Evolutionary conservation across 2,113 vertebrate species (phyloP).

Genomic region (Phyllopteryx taeniolatus): DNA sequence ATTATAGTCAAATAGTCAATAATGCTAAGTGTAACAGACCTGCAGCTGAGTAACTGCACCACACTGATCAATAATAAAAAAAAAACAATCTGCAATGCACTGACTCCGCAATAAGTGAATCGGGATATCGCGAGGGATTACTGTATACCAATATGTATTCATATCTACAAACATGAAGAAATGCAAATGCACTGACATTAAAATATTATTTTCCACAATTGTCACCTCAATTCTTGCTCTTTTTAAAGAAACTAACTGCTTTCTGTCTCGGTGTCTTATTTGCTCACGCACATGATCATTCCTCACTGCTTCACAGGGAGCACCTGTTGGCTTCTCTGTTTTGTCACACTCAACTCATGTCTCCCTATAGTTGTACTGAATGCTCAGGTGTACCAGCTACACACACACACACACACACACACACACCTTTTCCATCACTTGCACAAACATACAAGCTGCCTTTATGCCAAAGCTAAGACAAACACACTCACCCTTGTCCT

Average conservation of each 20-base stretch:
- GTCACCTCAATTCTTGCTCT: slow-evolving; percentile 12
- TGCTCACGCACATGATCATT: slow-evolving; percentile 11
- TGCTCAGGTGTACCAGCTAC: slow-evolving; percentile 55
- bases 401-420: slow-evolving; percentile 8
- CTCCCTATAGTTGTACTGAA: slow-evolving; percentile 33
- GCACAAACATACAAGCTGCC: slow-evolving; percentile 48
- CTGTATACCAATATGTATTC: too few species aligned
- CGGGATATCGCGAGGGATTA: too few species aligned
- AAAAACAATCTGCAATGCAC: too few species aligned
- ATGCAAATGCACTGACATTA: slow-evolving; percentile 7
- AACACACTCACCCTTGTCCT: slow-evolving; percentile 65
- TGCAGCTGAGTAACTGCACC: too few species aligned
- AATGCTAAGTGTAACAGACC: too few species aligned
- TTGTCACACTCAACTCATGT: slow-evolving; percentile 61
- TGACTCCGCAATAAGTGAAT: too few species aligned
- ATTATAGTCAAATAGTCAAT: too few species aligned
- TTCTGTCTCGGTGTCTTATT: slow-evolving; percentile 15
- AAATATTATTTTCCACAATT: slow-evolving; percentile 3
- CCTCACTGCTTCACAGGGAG: not conserved
- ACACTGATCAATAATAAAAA: too few species aligned
- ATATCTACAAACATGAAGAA: not conserved
- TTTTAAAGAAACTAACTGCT: slow-evolving; percentile 21
- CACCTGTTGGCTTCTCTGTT: slow-evolving; percentile 46
- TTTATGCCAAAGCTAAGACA: slow-evolving; percentile 55
- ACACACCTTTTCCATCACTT: slow-evolving; percentile 55